Base-by-base conservation (phyloP, 1,140 invertebrate species). In the Drosophila novamexicana region DNA sequence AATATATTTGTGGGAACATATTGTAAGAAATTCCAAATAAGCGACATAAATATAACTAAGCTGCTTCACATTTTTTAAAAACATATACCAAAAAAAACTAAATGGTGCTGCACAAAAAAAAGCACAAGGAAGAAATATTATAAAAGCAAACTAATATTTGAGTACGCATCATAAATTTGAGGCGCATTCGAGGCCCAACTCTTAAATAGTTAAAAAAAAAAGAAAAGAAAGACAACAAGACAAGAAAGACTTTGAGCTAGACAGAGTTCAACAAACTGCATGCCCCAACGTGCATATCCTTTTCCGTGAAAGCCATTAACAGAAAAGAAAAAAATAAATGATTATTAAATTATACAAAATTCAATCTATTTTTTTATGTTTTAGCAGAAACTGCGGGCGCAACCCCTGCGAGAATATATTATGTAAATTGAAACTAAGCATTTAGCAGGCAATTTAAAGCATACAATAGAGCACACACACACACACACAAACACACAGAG, bases 391-490 rank as follows among this genome's bases (percentile, higher is more conserved):
- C 69, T 84, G 81, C 81, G 81, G 81, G 81, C 59, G 64, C 66
- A 75, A 81, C 82, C 82, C 81, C 52, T 65, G 64, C 9, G 18
- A 22, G 45, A 47, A 54, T n/a, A 59, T 54, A 74, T 77, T 84
- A 85, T 86, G 82, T 77, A 85, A 85, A 85, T 85, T 84, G 65
- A 77, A 77, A 77, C 76, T 71, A 86, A 75, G 57, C 66, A 64
- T 82, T 85, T 81, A 81, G 76, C 72, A 57, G 58, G 64, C 58
- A 64, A 69, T 52, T 74, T 73, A 53, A 62, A 58, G 66, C 66
- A 61, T 70, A 81, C 69, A 77, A 59, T 64, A 29, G 42, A 34
- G 14, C 57, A 59, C 63, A 37, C 14, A 40, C 40, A 18, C 50
- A 63, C 16, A 56, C 54, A 72, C 22, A 44, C 37, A 54, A 14